A percentile compares a stretch with the other conserved stretches of the same genome.
phyloP scores from a whole-genome alignment of 2,888 invertebrate species.

The Tyria jacobaeae region DNA sequence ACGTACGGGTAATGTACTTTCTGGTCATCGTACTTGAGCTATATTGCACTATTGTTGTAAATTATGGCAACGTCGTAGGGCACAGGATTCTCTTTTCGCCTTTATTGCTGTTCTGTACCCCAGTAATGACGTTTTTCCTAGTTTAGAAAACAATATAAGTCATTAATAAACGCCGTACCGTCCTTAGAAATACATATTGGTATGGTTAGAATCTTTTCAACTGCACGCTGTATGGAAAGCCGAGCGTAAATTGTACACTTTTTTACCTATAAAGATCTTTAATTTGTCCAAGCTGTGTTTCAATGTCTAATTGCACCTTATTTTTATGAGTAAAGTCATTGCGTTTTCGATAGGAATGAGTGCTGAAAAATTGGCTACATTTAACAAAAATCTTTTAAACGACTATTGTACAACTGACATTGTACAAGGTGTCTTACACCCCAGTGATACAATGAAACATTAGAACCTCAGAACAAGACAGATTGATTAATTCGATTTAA shows the following conservation, averaged over 20 bases:
- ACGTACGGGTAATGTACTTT: neutral
- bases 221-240: neutral
- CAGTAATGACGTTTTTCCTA: constrained; percentile 4
- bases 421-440: too few species aligned
- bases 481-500: too few species aligned
- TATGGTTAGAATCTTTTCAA: neutral
- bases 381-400: too few species aligned
- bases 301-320: too few species aligned
- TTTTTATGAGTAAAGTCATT: too few species aligned
- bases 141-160: neutral
- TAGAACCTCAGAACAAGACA: too few species aligned
- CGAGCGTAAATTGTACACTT: neutral
- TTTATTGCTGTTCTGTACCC: neutral
- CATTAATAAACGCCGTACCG: neutral
- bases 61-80: neutral
- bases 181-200: neutral
- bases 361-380: too few species aligned
- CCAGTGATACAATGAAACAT: too few species aligned
- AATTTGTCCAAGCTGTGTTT: too few species aligned
- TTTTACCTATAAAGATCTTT: neutral
- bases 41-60: neutral
- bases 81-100: neutral
- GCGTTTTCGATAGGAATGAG: too few species aligned
- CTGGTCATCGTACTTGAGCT: neutral
- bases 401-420: too few species aligned